These are phyloP conservation scores for Poecilus cupreus DNA, from an alignment of 2,888 invertebrate species.

Conservation along the genomic window DNA sequence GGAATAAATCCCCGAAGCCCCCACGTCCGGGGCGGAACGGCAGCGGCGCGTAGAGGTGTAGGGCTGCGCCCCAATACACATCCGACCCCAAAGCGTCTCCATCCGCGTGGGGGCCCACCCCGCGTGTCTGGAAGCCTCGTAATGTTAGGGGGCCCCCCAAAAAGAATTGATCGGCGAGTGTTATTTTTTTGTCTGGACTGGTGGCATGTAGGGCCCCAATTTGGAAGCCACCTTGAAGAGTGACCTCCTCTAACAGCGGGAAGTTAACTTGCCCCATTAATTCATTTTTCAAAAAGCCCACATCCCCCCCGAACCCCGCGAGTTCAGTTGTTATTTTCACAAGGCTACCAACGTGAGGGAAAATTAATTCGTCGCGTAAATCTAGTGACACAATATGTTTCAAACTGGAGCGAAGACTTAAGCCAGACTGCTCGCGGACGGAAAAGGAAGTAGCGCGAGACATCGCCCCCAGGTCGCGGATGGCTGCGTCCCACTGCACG, in stretches of 20 bases:
- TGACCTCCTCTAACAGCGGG: constrained; percentile 77
- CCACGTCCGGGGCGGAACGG: constrained; percentile 89
- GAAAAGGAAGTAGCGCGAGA: constrained; percentile 86
- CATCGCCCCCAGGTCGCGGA: constrained; percentile 85
- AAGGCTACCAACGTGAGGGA: constrained; percentile 85
- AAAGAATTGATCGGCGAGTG: constrained; percentile 85
- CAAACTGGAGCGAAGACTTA: constrained; percentile 90
- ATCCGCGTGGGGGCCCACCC: constrained; percentile 90
- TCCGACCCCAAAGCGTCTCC: constrained; percentile 84
- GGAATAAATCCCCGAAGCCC: constrained; percentile 88
- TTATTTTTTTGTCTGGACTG: constrained; percentile 76
- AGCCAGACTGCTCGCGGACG: constrained; percentile 92
- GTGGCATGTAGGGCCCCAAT: constrained; percentile 81
- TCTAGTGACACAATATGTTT: constrained; percentile 88
- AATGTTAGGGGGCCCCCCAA: constrained; percentile 93
- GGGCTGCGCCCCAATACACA: constrained; percentile 84
- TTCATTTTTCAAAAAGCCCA: constrained; percentile 92
- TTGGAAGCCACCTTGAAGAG: constrained; percentile 82
- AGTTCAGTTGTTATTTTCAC: constrained; percentile 87
- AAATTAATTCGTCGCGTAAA: constrained; percentile 85
- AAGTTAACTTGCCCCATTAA: constrained; percentile 80
- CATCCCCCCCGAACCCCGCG: constrained; percentile 93
- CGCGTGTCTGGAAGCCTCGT: constrained; percentile 90
- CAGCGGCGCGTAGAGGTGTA: constrained; percentile 92
- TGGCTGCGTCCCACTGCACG: constrained; percentile 90